These are phyloP conservation scores for Microplitis manilae DNA, from an alignment of 2,888 invertebrate genomes.

Conservation along the genomic window DNA sequence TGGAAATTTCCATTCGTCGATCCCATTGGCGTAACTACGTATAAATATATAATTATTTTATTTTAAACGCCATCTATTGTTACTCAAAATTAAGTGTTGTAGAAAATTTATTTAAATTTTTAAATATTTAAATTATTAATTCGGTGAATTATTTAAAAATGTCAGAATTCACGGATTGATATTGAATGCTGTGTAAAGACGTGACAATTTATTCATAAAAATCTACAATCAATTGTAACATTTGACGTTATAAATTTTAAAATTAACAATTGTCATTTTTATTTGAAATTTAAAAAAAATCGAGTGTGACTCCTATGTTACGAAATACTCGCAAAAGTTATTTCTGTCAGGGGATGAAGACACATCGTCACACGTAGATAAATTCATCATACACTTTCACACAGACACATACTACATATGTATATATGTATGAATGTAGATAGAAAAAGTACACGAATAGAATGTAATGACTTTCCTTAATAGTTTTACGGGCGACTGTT, in stretches of 20 bases:
- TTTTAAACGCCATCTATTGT: background rate
- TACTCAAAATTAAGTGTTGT: background rate
- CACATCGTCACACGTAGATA: slow-evolving; percentile 13
- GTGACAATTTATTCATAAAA: no score
- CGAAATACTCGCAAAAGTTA: slow-evolving; percentile 14
- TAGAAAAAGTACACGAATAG: background rate
- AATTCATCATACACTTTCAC: slow-evolving; percentile 3
- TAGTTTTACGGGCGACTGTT: no score
- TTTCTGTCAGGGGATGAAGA: slow-evolving; percentile 13
- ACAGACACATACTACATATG: background rate
- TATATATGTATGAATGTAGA: background rate
- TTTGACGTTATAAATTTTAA: no score
- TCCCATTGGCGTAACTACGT: slow-evolving; percentile 63
- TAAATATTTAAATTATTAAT: no score
- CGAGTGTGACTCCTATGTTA: background rate
- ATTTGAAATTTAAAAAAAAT: no score
- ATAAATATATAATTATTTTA: slow-evolving; percentile 22
- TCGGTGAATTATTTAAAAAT: no score
- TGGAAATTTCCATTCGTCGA: slow-evolving; percentile 67
- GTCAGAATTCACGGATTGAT: no score
- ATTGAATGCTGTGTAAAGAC: no score
- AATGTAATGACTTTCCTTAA: no score
- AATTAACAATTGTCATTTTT: no score
- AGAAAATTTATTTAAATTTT: background rate
- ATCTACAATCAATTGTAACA: no score